Base-by-base conservation (phyloP, 2,888 invertebrate genomes). In the Chouioia cunea region DNA sequence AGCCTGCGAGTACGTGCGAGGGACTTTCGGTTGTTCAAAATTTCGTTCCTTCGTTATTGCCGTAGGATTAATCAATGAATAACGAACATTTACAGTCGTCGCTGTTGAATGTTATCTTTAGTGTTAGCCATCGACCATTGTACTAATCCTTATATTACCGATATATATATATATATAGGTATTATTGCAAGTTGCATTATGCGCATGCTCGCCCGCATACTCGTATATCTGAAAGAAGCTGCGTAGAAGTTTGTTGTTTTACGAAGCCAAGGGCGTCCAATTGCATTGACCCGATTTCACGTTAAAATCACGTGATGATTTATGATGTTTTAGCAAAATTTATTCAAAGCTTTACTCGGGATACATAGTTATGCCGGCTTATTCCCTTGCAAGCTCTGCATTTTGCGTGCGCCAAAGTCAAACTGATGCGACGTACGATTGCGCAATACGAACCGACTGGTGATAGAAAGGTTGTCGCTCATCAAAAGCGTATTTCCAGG, bases 251-350 rank as follows among this genome's bases (percentile, higher is more conserved):
- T 44, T 14, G n/a, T 12, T 6, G 46, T 22, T 59, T 50, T 18
- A 44, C 48, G 18, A 10, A 54, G 59, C 70, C 79, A 77, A 80
- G 80, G 79, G 74, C 65, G 64, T 54, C 74, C 75, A 73, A 74
- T 77, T 79, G 76, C 79, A 78, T 78, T 80, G 79, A 78, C 82
- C 78, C 77, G 71, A 78, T 81, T 80, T 50, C 18, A 60, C 71
- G 2, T 14, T 18, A 36, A 36, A 10, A 36, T 3, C 36, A 12
- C 6, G 36, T 1, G 36, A 4, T 36, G 6, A 12, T 12, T 4
- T 3, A 6, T 12, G 36, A 10, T 36, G 27, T 27, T 2, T 27
- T 6, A 6, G 6, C 27, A 6, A 27, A n/a, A n/a, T n/a, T n/a
- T n/a, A n/a, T n/a, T n/a, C n/a, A n/a, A n/a, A n/a, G n/a, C n/a